phyloP scores from a whole-genome alignment of 1,140 invertebrate species.

The Aphaenogaster rudis region DNA sequence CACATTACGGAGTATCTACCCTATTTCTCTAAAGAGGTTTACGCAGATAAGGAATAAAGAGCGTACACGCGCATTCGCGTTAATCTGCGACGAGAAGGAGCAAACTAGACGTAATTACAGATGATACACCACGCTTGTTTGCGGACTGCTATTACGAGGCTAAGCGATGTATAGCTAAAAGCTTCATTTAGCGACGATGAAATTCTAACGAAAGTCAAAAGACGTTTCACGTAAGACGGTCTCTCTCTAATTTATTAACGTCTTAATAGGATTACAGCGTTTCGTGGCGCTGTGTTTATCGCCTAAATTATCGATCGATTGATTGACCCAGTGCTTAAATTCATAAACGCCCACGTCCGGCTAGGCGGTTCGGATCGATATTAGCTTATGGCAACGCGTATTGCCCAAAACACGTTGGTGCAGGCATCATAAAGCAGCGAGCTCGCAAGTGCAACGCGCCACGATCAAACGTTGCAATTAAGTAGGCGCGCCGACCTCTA shows the following conservation, averaged over 20 bases:
- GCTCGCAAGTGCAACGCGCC: constrained; percentile 74
- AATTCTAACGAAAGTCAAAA: background rate
- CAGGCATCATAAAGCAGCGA: constrained; percentile 72
- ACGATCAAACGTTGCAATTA: constrained; percentile 80
- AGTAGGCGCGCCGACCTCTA: constrained; percentile 72
- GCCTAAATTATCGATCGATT: constrained; percentile 50
- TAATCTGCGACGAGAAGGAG: constrained; percentile 15
- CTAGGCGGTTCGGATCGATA: constrained; percentile 36
- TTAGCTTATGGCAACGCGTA: constrained; percentile 38
- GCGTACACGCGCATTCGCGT: background rate
- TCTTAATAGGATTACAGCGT: background rate
- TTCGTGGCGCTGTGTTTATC: background rate
- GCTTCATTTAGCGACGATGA: constrained; percentile 16
- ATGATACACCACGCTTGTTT: constrained; percentile 42
- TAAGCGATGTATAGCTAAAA: constrained; percentile 38
- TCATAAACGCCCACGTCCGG: constrained; percentile 21
- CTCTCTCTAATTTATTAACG: constrained; percentile 24
- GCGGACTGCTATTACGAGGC: constrained; percentile 33
- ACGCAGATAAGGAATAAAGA: constrained; percentile 44
- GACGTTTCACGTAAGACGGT: constrained; percentile 19
- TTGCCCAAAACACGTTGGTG: constrained; percentile 38
- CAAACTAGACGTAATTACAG: constrained; percentile 38
- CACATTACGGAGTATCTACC: constrained; percentile 15
- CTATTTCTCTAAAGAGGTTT: constrained; percentile 22
- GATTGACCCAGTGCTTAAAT: background rate